A percentile compares a stretch with the other conserved stretches of the same genome.
Evolutionary conservation across 2,113 vertebrate genomes (phyloP).

Genomic region (Fulica atra): DNA sequence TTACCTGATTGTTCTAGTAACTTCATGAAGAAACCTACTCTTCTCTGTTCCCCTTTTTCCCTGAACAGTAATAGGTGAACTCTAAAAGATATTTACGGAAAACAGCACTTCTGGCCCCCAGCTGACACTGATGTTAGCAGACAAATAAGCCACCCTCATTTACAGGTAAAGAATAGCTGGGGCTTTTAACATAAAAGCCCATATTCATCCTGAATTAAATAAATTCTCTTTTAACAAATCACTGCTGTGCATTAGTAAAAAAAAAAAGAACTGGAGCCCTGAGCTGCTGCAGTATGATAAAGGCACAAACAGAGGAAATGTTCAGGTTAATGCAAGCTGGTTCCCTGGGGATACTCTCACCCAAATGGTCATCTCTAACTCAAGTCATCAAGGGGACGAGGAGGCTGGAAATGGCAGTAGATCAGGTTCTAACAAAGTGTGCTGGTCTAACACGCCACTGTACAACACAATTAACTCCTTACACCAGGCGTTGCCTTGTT

Average conservation of each 20-base stretch:
- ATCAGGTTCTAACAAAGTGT: conserved; percentile 74
- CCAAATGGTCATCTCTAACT: conserved; percentile 21
- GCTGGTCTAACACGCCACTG: conserved; percentile 76
- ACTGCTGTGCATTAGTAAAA: conserved; percentile 40
- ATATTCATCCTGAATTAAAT: conserved; percentile 33
- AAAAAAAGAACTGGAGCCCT: background rate
- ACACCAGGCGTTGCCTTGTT: conserved; percentile 85
- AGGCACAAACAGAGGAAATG: conserved; percentile 7
- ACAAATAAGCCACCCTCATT: conserved; percentile 27
- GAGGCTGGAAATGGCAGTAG: conserved; percentile 72
- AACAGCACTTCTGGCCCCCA: conserved; percentile 15
- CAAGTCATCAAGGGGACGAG: conserved; percentile 34
- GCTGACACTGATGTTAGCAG: background rate
- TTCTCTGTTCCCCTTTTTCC: background rate
- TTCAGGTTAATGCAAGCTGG: conserved; percentile 31
- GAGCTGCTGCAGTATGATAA: conserved; percentile 13
- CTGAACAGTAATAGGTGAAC: background rate
- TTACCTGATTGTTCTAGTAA: background rate
- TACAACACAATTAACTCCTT: conserved; percentile 85
- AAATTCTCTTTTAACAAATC: conserved; percentile 64
- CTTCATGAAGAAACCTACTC: background rate
- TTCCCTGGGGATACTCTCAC: background rate
- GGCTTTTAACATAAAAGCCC: conserved; percentile 44
- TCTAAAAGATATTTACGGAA: conserved; percentile 7
- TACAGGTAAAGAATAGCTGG: conserved; percentile 46